Conservation (phyloP, 2,113 vertebrate species). For the Colaptes auratus region DNA sequence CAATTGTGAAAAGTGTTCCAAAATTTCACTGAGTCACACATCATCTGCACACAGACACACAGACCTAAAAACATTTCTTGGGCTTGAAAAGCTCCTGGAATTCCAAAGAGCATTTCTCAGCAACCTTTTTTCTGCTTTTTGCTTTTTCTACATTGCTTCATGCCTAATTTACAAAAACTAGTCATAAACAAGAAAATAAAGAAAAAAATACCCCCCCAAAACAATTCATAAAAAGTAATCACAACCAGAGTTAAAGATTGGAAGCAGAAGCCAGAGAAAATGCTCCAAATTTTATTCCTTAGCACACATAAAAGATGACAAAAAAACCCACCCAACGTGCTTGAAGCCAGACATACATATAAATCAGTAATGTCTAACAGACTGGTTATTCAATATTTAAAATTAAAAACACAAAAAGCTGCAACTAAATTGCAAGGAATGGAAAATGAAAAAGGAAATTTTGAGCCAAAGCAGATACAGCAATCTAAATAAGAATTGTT, state of each 20-base stretch:
- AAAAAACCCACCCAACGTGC: background rate
- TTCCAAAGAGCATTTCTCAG: background rate
- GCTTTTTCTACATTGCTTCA: background rate
- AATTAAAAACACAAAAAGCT: slow-evolving; percentile 12
- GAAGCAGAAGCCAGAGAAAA: background rate
- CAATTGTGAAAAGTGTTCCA: background rate
- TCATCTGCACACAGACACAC: background rate
- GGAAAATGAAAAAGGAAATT: background rate
- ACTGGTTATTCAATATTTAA: background rate
- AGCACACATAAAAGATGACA: background rate
- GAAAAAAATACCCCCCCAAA: background rate
- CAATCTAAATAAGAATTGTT: background rate
- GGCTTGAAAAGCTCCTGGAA: background rate
- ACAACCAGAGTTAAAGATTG: background rate
- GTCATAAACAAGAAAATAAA: background rate
- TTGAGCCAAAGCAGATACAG: background rate
- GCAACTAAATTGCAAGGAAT: background rate
- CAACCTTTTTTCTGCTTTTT: background rate
- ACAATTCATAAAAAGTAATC: background rate
- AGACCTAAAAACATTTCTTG: background rate
- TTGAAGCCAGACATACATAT: background rate
- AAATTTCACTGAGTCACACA: background rate
- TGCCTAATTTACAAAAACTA: background rate
- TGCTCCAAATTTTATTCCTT: background rate
- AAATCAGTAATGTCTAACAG: background rate